Evolutionary conservation across 2,888 invertebrate genomes (phyloP).

Genomic region (Xestia ashworthii): DNA sequence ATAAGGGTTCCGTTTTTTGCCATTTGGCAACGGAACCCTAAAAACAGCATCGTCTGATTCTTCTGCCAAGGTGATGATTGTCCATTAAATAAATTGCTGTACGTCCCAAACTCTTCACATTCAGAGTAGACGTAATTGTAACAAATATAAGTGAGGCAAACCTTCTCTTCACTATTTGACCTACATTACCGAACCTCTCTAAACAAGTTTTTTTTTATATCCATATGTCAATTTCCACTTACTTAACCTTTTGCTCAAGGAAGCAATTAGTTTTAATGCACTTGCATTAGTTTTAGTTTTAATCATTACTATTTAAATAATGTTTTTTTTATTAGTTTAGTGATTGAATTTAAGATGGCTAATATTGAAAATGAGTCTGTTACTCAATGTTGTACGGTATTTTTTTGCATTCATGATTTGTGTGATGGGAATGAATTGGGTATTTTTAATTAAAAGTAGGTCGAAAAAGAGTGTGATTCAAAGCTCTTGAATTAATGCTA

Average conservation of each 20-base stretch:
- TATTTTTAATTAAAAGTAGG: slow-evolving; percentile 26
- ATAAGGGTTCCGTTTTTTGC: no score
- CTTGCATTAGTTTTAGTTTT: slow-evolving; percentile 50
- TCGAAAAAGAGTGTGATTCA: slow-evolving; percentile 22
- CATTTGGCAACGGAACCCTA: no score
- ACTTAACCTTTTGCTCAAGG: slow-evolving; percentile 64
- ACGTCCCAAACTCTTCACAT: not conserved
- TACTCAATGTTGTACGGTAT: slow-evolving; percentile 1
- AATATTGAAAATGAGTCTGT: slow-evolving; percentile 4
- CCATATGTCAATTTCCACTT: slow-evolving; percentile 55
- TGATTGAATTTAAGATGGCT: slow-evolving; percentile 13
- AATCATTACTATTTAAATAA: slow-evolving; percentile 36
- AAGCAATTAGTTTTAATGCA: slow-evolving; percentile 67
- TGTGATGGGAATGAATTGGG: slow-evolving; percentile 13
- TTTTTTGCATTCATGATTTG: slow-evolving; percentile 25
- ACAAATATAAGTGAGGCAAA: not conserved
- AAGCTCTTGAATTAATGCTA: not conserved
- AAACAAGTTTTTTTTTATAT: slow-evolving; percentile 39
- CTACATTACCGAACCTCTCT: slow-evolving; percentile 47
- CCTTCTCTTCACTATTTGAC: slow-evolving; percentile 43
- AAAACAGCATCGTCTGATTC: not conserved
- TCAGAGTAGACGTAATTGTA: not conserved
- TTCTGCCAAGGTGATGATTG: not conserved
- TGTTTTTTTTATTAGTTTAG: slow-evolving; percentile 19
- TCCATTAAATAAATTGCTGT: not conserved